Evolutionary conservation across 2,888 invertebrate genomes (phyloP).

Genomic region (Ennomos erosarius): DNA sequence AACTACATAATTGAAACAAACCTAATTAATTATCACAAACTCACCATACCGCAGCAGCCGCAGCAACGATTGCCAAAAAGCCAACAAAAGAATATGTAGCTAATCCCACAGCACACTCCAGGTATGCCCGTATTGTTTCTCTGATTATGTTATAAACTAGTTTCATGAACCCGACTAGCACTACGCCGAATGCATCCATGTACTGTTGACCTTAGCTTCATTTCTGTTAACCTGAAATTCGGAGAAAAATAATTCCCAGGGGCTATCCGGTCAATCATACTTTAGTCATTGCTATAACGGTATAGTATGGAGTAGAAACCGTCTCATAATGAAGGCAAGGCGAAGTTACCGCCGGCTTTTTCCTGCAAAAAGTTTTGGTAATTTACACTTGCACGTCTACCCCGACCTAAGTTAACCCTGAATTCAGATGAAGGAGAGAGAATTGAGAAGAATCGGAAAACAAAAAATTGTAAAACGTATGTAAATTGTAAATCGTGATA

Average conservation of each 20-base stretch:
- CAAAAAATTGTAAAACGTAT: no score
- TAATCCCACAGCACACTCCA: constrained; percentile 32
- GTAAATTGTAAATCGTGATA: no score
- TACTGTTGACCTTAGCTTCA: constrained; percentile 25
- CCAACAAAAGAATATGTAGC: constrained; percentile 1
- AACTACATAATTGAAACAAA: no score
- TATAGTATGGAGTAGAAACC: no score
- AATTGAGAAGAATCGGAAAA: no score
- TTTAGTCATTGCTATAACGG: no score
- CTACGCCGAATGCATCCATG: constrained; percentile 41
- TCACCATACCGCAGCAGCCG: constrained; percentile 2
- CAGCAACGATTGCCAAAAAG: constrained; percentile 1
- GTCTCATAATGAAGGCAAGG: no score
- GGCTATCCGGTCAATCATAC: no score
- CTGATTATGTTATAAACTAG: constrained; percentile 49
- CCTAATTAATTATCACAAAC: background rate
- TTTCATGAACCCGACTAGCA: constrained; percentile 29
- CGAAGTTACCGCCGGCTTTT: no score
- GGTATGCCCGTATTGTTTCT: constrained; percentile 45
- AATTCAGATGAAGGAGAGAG: no score
- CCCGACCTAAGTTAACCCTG: no score
- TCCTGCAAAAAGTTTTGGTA: background rate
- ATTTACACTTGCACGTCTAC: no score
- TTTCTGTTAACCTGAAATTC: constrained; percentile 30
- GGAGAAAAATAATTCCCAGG: constrained; percentile 1